Evolutionary conservation across 2,797 vertebrate species (phyloP).

Genomic region (Babyrousa celebensis): DNA sequence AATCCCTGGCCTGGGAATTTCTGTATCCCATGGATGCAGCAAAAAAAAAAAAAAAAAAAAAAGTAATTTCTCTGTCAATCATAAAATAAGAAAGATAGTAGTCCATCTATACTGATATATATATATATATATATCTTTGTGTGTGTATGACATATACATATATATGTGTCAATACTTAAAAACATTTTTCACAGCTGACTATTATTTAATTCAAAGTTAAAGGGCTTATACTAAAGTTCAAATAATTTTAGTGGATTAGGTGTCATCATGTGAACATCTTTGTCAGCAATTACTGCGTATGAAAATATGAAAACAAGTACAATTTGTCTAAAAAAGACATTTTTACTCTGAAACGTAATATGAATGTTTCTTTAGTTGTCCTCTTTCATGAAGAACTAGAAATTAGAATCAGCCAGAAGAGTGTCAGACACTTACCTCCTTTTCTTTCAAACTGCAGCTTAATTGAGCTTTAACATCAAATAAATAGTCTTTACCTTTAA

Average conservation of each 20-base stretch:
- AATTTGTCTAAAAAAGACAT: constrained; percentile 87
- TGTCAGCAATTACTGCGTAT: constrained; percentile 89
- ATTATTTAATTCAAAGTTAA: constrained; percentile 85
- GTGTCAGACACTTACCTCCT: constrained; percentile 82
- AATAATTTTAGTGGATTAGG: constrained; percentile 87
- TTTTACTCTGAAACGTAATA: constrained; percentile 84
- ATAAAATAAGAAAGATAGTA: constrained; percentile 62
- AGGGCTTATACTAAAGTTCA: constrained; percentile 85
- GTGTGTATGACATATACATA: no score
- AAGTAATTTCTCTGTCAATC: constrained; percentile 83
- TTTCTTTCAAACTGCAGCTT: constrained; percentile 79
- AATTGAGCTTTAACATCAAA: constrained; percentile 88
- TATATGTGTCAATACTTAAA: constrained; percentile 59
- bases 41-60: no score
- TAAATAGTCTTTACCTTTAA: constrained; percentile 90
- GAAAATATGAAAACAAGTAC: constrained; percentile 89
- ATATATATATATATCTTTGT: constrained; percentile 72
- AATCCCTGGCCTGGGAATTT: no score
- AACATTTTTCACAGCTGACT: constrained; percentile 69
- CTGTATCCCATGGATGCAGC: no score
- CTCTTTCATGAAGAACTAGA: constrained; percentile 81
- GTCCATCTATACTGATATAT: constrained; percentile 68
- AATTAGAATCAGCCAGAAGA: constrained; percentile 81
- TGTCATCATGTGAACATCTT: constrained; percentile 84
- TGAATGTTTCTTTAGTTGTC: constrained; percentile 84